phyloP scores from a whole-genome alignment of 2,888 invertebrate genomes.

The Pristionchus arcanus region DNA sequence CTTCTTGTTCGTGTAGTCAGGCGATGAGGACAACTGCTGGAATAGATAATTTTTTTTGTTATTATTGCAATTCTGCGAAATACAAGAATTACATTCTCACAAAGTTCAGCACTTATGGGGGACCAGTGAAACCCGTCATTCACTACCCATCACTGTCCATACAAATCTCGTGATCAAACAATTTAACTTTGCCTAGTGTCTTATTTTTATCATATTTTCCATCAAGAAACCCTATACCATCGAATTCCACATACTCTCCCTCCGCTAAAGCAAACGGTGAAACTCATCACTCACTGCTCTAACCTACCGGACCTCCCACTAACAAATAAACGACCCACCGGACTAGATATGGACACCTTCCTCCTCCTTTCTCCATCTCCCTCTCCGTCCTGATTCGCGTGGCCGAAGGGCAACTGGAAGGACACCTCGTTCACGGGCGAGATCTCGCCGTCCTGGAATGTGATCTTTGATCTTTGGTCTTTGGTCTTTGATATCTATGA shows the following conservation, averaged over 20 bases:
- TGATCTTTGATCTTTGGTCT: conserved; percentile 13
- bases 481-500: neutral
- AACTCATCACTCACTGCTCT: neutral
- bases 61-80: neutral
- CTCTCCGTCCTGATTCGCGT: neutral
- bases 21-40: conserved; percentile 57
- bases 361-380: neutral
- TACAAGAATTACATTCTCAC: neutral
- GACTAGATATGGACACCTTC: conserved; percentile 50
- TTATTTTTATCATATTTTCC: too few species aligned
- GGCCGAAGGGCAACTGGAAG: conserved; percentile 50
- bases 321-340: neutral
- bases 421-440: conserved; percentile 64
- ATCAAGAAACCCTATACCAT: too few species aligned
- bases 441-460: conserved; percentile 65
- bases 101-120: neutral
- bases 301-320: neutral
- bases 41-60: neutral
- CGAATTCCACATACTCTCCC: neutral
- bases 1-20: conserved; percentile 71
- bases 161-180: neutral
- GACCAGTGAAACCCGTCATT: neutral
- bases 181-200: neutral
- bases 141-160: neutral
- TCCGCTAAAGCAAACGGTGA: neutral